Base-by-base conservation (phyloP, 2,888 invertebrate genomes). In the Temnothorax unifasciatus region DNA sequence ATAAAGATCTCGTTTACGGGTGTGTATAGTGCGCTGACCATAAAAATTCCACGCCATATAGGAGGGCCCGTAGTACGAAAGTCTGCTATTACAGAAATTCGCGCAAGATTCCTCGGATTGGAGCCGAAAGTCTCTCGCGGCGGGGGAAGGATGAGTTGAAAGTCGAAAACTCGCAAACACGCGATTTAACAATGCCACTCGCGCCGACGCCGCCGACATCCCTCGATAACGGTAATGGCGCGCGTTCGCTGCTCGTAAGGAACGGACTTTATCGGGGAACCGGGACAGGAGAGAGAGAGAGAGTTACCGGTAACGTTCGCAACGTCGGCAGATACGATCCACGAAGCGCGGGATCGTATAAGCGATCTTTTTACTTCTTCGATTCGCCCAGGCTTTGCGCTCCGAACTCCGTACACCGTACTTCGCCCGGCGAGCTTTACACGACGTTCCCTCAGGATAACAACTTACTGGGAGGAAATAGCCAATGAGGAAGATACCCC, bases 281-380 rank as follows among this genome's bases (percentile, higher is more conserved):
- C n/a, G n/a, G n/a, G n/a, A n/a, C n/a, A n/a, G n/a, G 87, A 85
- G 82, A 88, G 87, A 29, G 29, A 29, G 29, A 29, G 29, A 85
- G 79, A 88, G 87, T 90, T 88, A 87, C 84, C 88, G 84, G 87
- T 88, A 90, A 88, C 87, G 88, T 90, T 84, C 86, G 86, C 85
- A 88, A 69, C 77, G 88, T 84, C 69, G 68, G 52, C 74, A 81
- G 89, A 89, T 89, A 89, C 89, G 88, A 89, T 89, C 89, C 86
- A 77, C 61, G 77, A 66, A 84, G 61, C 76, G 77, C 83, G 84
- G 84, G 86, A 88, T 89, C 90, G 87, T 87, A 84, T 85, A 87
- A 54, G 69, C 76, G 82, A 83, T 77, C 83, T 71, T 81, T 81
- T 83, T 82, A 63, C 85, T 76, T 79, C 76, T 57, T 63, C 86